Conservation (phyloP, 2,888 invertebrate species). For the Amphipoea oculea region DNA sequence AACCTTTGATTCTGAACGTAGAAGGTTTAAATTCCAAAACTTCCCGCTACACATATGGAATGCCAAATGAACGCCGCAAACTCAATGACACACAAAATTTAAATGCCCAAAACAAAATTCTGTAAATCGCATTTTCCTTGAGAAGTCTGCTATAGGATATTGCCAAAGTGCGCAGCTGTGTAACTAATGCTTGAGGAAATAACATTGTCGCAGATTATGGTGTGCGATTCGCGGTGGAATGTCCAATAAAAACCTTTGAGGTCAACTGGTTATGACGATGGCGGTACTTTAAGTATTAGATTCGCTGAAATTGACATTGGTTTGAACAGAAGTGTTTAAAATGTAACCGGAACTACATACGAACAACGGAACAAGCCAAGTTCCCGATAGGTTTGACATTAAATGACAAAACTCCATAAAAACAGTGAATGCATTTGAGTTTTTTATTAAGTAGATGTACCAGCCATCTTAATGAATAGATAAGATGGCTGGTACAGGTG, state of each 20-base stretch:
- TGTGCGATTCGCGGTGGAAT: conserved; percentile 14
- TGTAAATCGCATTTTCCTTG: conserved; percentile 34
- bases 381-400: not conserved
- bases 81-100: not conserved
- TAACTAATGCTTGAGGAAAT: conserved; percentile 46
- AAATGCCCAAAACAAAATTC: not conserved
- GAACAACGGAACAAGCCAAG: not conserved
- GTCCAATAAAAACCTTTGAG: conserved; percentile 22
- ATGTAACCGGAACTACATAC: too few relatives aligned
- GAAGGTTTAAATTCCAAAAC: not conserved
- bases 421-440: too few relatives aligned
- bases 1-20: not conserved
- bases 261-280: conserved; percentile 32
- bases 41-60: not conserved
- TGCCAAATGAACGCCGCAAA: not conserved
- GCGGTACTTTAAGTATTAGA: not conserved
- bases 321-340: too few relatives aligned
- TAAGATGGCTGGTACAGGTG: too few relatives aligned
- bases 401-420: not conserved
- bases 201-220: conserved; percentile 37
- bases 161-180: conserved; percentile 22
- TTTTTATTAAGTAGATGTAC: too few relatives aligned
- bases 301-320: not conserved
- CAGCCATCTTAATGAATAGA: too few relatives aligned
- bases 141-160: conserved; percentile 36